Evolutionary conservation across 1,140 invertebrate species (phyloP), one percentile per base, ranked within the genome.

Genomic region (Physella acuta): DNA sequence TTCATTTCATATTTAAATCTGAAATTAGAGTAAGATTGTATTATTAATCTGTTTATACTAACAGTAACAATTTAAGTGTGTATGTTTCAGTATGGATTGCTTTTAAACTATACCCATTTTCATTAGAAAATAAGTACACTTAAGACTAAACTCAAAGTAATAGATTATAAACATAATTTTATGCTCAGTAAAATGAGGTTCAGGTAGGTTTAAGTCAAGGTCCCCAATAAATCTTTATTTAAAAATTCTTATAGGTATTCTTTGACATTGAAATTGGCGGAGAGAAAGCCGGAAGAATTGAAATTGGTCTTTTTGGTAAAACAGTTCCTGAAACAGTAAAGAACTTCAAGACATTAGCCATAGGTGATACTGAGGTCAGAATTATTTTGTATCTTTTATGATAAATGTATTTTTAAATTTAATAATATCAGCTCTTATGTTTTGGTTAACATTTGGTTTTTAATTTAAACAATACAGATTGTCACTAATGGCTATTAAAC

Each of bases 221-320:
- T 51, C 28, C 31, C 16, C 26, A 28, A 24, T 55, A n/a, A 17
- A 31, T 16, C 67, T n/a, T n/a, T n/a, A n/a, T n/a, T n/a, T n/a
- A n/a, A n/a, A n/a, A n/a, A n/a, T 68, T 66, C 68, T 76, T 77
- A 17, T 69, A 94, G 87, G 93, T 98, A 0, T 97, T 89, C 81
- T 92, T 99, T 76, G 94, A 98, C 79, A 89, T 99, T 20, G 88
- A 90, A 79, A 92, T 93, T 75, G 93, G 92, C 69, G 91, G 90
- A 68, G 87, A 93, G 85, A 85, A 89, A 39, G 81, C 89, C 31
- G 96, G 96, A 14, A 87, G 92, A 76, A 92, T 99, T 70, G 90
- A 92, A 0, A 91, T 99, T 73, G 97, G 95, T 3, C 86, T 99
- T 0, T 99, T 99, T 88, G 97, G 97, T 1, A 90, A 94, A 74